A percentile compares a stretch with the other conserved stretches of the same genome.
These are phyloP conservation scores for Upupa epops DNA, from an alignment of 2,113 vertebrate species.

Conservation along the genomic window DNA sequence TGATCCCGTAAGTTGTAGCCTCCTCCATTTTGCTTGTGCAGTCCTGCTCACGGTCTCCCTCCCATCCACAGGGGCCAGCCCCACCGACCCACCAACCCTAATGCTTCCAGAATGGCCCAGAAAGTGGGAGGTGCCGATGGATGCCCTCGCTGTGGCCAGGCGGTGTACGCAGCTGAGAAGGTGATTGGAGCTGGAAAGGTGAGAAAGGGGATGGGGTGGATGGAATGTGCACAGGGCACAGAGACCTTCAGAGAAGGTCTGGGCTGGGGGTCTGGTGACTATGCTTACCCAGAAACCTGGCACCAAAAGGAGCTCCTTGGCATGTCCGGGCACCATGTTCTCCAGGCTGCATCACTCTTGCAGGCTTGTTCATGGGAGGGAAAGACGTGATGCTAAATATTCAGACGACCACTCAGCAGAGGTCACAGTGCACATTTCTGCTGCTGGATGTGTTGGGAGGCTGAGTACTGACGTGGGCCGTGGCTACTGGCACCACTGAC, in stretches of 20 bases:
- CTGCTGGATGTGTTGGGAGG: neutral
- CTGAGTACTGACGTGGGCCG: neutral
- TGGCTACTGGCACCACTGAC: neutral
- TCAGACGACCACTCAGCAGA: neutral
- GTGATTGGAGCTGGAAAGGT: constrained; percentile 93
- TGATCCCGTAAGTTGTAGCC: neutral
- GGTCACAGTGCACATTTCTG: neutral
- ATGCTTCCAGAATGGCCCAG: constrained; percentile 85
- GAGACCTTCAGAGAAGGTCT: neutral
- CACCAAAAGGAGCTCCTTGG: neutral
- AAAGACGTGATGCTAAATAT: neutral
- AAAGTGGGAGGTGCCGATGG: constrained; percentile 85
- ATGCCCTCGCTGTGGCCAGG: constrained; percentile 88
- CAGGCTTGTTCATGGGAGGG: neutral
- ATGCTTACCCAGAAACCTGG: neutral
- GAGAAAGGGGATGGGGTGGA: constrained; percentile 16
- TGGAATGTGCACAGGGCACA: rapidly evolving
- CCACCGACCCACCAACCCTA: constrained; percentile 85
- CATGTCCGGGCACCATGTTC: neutral
- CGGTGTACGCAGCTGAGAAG: constrained; percentile 93
- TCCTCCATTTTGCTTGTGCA: neutral
- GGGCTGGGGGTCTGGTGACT: neutral
- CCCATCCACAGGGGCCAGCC: constrained; percentile 56
- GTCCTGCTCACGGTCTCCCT: neutral
- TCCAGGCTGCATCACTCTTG: neutral